Evolutionary conservation across 2,797 vertebrate genomes (phyloP).

Genomic region (Tapera naevia): DNA sequence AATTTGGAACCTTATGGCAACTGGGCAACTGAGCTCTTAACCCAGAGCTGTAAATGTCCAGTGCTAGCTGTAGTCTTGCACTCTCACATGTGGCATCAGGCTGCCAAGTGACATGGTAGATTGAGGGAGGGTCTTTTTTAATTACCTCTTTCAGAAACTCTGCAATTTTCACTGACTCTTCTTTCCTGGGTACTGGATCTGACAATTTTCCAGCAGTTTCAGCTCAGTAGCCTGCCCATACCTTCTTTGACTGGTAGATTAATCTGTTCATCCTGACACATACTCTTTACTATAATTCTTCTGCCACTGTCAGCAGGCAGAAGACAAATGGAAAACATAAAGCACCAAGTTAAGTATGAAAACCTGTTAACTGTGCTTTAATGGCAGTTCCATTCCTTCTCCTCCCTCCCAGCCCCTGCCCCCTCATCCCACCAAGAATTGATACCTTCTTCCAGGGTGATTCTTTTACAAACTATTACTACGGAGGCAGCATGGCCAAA

Average conservation of each 20-base stretch:
- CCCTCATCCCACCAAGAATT: neutral
- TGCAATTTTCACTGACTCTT: conserved; percentile 79
- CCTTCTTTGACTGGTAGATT: neutral
- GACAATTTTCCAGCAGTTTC: conserved; percentile 27
- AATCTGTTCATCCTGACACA: neutral
- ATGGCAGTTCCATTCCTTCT: neutral
- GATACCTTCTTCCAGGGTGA: neutral
- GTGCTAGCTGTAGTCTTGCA: neutral
- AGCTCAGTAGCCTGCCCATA: neutral
- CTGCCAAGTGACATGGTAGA: neutral
- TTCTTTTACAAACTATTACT: neutral
- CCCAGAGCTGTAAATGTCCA: neutral
- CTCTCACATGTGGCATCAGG: neutral
- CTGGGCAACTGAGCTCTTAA: neutral
- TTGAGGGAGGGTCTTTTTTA: neutral
- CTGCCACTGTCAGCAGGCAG: neutral
- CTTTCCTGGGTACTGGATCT: conserved; percentile 78
- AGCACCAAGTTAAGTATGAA: neutral
- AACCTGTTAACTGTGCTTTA: neutral
- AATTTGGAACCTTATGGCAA: neutral
- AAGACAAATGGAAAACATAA: neutral
- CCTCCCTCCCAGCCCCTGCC: neutral
- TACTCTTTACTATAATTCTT: neutral
- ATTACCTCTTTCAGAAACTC: conserved; percentile 75
- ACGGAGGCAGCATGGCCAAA: neutral